Evolutionary conservation across 2,113 vertebrate species (phyloP), one percentile per base, ranked within the genome.

Genomic region (Sula dactylatra): DNA sequence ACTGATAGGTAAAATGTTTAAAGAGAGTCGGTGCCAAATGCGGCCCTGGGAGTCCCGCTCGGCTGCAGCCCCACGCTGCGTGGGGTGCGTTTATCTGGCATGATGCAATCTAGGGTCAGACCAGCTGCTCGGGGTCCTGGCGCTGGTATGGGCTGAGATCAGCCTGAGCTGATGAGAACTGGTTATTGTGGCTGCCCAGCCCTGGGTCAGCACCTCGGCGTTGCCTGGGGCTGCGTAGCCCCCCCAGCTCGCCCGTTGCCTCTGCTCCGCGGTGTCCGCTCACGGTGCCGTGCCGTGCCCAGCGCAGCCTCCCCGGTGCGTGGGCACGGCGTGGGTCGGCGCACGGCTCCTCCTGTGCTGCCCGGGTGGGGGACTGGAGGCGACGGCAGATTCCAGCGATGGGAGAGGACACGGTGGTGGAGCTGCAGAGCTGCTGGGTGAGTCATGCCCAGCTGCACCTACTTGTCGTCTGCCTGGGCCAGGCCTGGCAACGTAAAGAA

Each of bases 31-130:
- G 38, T 20, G 56, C 61, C 65, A 22, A 47, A 13, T 0, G 2
- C 80, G 59, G 69, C 64, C 22, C 42, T 0, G 2, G 79, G 24
- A 36, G 26, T 4, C 20, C 29, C 0, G 12, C 74, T 66, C 1
- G 1, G 72, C 88, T 40, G 72, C 11, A 2, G 52, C 52, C 61
- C 50, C 27, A 1, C 2, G 3, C 31, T 0, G 0, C 2, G 0
- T 3, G 38, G 64, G 65, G 9, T 2, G 44, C 2, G 0, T 64
- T 74, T 34, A 6, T 24, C 29, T 0, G 2, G 69, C 65, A 38
- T 1, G 0, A 6, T 11, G 50, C 59, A 6, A 40, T 6, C 45
- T 8, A 4, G 84, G 38, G 2, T 19, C 32, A 34, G 15, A 55
- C 7, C 59, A 44, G 26, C 62, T 27, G 3, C 34, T 3, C 3